These are phyloP conservation scores for Pemphigus obesinymphae DNA, from an alignment of 1,140 invertebrate genomes.

Conservation along the genomic window DNA sequence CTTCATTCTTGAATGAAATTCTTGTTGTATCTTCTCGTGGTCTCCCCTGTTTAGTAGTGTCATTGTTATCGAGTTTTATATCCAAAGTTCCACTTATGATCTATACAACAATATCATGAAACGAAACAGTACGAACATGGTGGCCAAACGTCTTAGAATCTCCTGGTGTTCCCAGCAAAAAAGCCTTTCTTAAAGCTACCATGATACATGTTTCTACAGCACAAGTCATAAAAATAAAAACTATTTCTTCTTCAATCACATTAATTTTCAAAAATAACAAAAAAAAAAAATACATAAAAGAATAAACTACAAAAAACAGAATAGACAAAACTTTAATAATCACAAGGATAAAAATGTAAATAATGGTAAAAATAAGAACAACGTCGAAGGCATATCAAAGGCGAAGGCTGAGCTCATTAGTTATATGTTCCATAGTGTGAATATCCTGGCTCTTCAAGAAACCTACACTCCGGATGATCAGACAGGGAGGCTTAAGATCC, in stretches of 20 bases:
- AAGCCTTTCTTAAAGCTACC: neutral
- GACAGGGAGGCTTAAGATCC: conserved; percentile 1
- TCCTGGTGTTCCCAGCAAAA: neutral
- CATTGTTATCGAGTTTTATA: neutral
- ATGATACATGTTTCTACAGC: neutral
- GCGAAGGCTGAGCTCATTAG: neutral
- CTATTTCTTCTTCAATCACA: too few species aligned
- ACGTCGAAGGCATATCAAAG: neutral
- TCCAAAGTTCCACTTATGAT: neutral
- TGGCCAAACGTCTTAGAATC: neutral
- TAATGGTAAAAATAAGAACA: conserved; percentile 8
- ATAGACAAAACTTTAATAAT: neutral
- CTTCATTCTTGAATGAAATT: too few species aligned
- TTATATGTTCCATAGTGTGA: neutral
- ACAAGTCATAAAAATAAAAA: neutral
- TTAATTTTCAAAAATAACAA: too few species aligned
- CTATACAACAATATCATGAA: neutral
- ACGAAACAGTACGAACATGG: neutral
- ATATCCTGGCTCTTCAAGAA: too few species aligned
- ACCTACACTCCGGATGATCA: too few species aligned
- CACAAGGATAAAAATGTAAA: neutral
- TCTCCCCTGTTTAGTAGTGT: too few species aligned
- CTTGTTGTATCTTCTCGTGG: neutral
- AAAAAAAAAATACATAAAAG: neutral
- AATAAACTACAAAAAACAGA: neutral